These are phyloP conservation scores for Mormyrops boulengeri DNA, from an alignment of 2,797 vertebrate genomes.

Conservation along the genomic window DNA sequence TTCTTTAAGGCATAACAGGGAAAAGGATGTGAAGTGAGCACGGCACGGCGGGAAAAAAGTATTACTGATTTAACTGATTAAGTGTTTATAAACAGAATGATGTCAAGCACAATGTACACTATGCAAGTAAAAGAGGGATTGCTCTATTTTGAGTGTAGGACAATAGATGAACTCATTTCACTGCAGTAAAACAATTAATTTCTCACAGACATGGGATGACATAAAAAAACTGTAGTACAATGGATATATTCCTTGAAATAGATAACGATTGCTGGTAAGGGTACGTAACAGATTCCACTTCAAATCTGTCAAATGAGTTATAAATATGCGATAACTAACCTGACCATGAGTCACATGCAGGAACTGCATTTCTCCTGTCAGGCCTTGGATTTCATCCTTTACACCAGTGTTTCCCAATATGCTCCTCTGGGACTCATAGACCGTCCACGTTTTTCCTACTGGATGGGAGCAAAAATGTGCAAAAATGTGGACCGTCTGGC, in stretches of 20 bases:
- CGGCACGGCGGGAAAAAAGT: background rate
- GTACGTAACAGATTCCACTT: slow-evolving; percentile 32
- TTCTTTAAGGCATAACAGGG: background rate
- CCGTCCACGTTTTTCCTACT: background rate
- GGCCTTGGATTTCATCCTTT: background rate
- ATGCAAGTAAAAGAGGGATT: background rate
- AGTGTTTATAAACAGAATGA: background rate
- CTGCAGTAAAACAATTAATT: background rate
- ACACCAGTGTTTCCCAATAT: background rate
- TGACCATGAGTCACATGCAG: background rate
- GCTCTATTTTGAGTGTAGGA: background rate
- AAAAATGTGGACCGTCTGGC: background rate
- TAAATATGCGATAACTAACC: slow-evolving; percentile 7
- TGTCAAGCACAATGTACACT: background rate
- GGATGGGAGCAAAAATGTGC: background rate
- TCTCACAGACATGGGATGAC: background rate
- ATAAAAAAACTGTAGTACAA: slow-evolving; percentile 32
- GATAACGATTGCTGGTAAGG: slow-evolving; percentile 26
- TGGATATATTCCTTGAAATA: slow-evolving; percentile 31
- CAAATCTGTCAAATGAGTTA: slow-evolving; percentile 4
- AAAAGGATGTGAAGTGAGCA: background rate
- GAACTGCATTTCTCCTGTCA: background rate
- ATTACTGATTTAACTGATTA: background rate
- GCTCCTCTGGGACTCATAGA: background rate
- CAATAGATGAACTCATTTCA: background rate